Evolutionary conservation across 2,113 vertebrate species (phyloP), one percentile per base, ranked within the genome.

Genomic region (Malurus melanocephalus): DNA sequence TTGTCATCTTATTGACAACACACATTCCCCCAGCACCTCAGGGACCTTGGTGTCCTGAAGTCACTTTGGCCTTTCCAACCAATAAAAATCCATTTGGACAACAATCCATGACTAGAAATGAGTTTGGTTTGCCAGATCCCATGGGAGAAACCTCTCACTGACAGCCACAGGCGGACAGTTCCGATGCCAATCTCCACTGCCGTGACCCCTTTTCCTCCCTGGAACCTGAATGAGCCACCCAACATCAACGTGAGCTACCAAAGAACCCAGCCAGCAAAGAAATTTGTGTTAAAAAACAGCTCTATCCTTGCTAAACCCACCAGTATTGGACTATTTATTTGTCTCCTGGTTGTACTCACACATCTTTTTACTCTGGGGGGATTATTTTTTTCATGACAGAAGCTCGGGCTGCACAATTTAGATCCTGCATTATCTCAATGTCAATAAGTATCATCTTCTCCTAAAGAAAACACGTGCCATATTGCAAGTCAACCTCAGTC

Each of bases 401-500:
- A 90, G 56, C 52, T 76, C 8, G 6, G 52, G 40, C 72, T 53
- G 68, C 66, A 21, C 69, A 40, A 80, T 74, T 85, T 84, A 88
- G 71, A 72, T 45, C 48, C 45, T 56, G 61, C 28, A 42, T 74
- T 72, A 75, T 90, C 80, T 88, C 90, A 76, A 18, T 51, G 82
- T 85, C 79, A 95, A 19, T 48, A 74, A 85, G 57, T 20, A 88
- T 75, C 73, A 78, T 65, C 73, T 88, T 87, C 48, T 85, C 67
- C 62, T 61, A 35, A 76, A 77, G 49, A 65, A 66, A 77, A 83
- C 88, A 40, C 57, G 22, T 88, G 75, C 80, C 87, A 88, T 92
- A 94, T 93, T 95, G 92, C 77, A 78, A 77, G 94, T 24, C 88
- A 94, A 66, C 84, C 87, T 35, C 78, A 92, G 81, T 59, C 88